Evolutionary conservation across 2,113 vertebrate species (phyloP), one percentile per base, ranked within the genome.

Genomic region (Rhinichthys klamathensis): DNA sequence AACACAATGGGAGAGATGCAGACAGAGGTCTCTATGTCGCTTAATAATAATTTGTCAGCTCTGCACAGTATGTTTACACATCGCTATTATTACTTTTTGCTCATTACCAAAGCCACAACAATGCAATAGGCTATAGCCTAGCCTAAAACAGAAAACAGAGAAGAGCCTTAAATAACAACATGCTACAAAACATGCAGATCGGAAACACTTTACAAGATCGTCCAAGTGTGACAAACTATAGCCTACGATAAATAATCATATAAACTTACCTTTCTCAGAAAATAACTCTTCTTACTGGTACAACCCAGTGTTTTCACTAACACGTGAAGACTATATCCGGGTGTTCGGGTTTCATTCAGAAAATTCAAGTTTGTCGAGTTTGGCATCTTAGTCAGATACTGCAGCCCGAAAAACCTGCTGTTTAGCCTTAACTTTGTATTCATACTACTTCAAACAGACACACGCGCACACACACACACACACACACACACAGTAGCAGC

Each of bases 281-380:
- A 74, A 73, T 18, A 46, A 41, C n/a, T 4, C 23, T 7, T 60
- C 46, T 54, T 69, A 38, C 23, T 11, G 54, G 10, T 11, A 25
- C 23, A 41, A 16, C 38, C 49, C 56, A 38, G 15, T 65, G 67
- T 58, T 56, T 82, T 18, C 23, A 54, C 81, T 41, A 73, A 6
- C 65, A 72, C 49, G 67, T 56, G 81, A 44, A 46, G 23, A 63
- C 38, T 41, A 75, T 56, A 82, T 86, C 84, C 84, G 84, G 69
- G 85, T 65, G 51, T 80, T 56, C 10, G 23, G 12, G 12, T 80
- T 32, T 60, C 3, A 75, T 25, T 46, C 15, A 56, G 75, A 38
- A 65, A 73, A 82, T 54, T 76, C 79, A 82, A 82, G 85, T 86
- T 72, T 61, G 85, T 82, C 79, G 13, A 38, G 85, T 86, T 86